Conservation (phyloP, 1,140 invertebrate species). For the Pectinophora gossypiella region DNA sequence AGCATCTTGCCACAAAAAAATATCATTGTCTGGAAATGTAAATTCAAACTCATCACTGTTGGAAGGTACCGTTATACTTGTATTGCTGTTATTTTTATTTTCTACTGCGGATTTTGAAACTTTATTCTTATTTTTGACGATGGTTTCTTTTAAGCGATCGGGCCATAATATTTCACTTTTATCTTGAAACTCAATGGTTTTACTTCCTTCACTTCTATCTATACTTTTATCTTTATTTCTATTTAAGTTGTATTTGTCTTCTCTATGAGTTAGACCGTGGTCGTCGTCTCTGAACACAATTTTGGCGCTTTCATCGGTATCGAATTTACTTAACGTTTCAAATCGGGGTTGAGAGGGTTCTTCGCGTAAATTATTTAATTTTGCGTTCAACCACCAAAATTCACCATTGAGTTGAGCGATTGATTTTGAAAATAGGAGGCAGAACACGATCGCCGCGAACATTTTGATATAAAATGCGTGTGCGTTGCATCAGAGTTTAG, state of each 20-base stretch:
- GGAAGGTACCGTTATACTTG: background rate
- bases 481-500: conserved; percentile 7
- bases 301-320: conserved; percentile 56
- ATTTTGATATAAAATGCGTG: conserved; percentile 26
- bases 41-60: conserved; percentile 18
- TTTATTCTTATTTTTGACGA: background rate
- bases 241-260: background rate
- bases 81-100: background rate
- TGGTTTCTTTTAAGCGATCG: background rate
- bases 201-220: background rate
- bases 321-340: conserved; percentile 49
- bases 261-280: background rate
- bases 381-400: conserved; percentile 63
- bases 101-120: background rate
- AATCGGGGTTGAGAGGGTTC: conserved; percentile 35
- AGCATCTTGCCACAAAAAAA: no score
- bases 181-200: background rate
- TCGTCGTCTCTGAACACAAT: conserved; percentile 42
- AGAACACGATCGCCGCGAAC: conserved; percentile 25
- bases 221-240: background rate
- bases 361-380: conserved; percentile 33
- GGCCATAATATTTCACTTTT: conserved; percentile 12
- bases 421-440: conserved; percentile 24
- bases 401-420: conserved; percentile 52
- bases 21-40: conserved; percentile 34